phyloP scores from a whole-genome alignment of 2,113 vertebrate species.

The Sialia sialis region DNA sequence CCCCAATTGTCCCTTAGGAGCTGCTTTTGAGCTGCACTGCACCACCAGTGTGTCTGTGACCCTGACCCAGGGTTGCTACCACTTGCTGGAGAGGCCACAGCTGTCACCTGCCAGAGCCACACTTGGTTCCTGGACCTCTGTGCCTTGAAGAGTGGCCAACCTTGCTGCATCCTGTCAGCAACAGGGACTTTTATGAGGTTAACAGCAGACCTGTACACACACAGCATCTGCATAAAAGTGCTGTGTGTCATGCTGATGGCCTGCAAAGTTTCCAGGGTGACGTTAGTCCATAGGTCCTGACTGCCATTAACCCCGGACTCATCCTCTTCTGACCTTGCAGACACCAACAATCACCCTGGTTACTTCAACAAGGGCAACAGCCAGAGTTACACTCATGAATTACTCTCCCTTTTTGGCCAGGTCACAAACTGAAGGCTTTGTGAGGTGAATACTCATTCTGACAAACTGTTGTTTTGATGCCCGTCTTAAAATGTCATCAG shows the following conservation, averaged over 20 bases:
- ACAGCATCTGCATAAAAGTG: neutral
- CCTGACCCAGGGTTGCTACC: neutral
- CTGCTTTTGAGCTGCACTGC: neutral
- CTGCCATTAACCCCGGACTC: neutral
- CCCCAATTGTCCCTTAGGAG: neutral
- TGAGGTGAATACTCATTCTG: neutral
- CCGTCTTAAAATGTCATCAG: neutral
- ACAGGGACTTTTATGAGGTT: neutral
- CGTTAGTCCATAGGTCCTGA: neutral
- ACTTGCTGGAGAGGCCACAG: neutral
- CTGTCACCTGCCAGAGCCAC: accelerated
- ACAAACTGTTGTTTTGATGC: neutral
- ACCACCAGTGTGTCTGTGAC: accelerated
- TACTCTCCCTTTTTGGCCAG: neutral
- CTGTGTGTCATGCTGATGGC: neutral
- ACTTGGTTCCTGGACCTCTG: accelerated
- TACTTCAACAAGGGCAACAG: neutral
- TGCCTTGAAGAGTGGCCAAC: accelerated
- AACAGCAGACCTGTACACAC: neutral
- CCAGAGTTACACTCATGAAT: neutral
- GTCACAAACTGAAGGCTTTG: neutral
- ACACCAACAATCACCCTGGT: neutral
- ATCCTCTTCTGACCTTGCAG: neutral
- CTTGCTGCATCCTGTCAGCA: neutral
- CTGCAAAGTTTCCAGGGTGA: neutral